phyloP scores from a whole-genome alignment of 2,797 vertebrate genomes.

The Caiman crocodilus region DNA sequence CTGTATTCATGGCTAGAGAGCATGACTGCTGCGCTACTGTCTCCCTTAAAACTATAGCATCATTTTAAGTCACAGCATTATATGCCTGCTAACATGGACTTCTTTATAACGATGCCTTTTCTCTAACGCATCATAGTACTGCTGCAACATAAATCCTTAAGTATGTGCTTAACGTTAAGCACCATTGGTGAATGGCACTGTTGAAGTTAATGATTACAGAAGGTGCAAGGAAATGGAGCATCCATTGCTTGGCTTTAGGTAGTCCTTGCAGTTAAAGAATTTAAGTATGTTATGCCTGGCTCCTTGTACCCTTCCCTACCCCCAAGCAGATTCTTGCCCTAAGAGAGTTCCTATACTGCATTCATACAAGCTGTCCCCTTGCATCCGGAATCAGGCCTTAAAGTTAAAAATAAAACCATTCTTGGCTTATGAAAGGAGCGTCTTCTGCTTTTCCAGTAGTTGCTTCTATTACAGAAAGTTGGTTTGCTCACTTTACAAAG shows the following conservation, averaged over 20 bases:
- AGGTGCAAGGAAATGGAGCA: not conserved
- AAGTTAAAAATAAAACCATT: not conserved
- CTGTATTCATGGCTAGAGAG: no score
- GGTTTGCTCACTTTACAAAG: conserved; percentile 78
- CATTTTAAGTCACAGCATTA: not conserved
- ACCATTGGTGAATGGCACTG: not conserved
- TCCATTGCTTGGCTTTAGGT: not conserved
- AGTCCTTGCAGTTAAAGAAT: rapidly evolving
- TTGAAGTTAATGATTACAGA: not conserved
- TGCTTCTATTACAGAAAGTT: conserved; percentile 72
- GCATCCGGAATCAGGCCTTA: not conserved
- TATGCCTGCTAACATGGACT: not conserved
- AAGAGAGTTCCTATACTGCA: not conserved
- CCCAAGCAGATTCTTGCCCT: not conserved
- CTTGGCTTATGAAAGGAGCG: conserved; percentile 39
- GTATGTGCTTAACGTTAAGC: no score
- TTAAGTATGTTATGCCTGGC: not conserved
- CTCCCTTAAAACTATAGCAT: no score
- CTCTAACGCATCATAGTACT: not conserved
- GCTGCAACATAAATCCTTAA: no score
- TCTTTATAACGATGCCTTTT: not conserved
- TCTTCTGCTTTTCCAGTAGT: conserved; percentile 40
- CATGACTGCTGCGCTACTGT: no score
- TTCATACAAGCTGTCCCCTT: not conserved
- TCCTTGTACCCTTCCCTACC: not conserved